Conservation (phyloP, 2,113 vertebrate species). For the Macaca fascicularis region T2T-MFA8v1.1 NC_088394.1:49116501-49117000, state of each 20-base stretch:
- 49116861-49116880: neutral
- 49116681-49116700: neutral
- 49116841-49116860: neutral
- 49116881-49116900: neutral
- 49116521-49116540: neutral
- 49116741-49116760: neutral
- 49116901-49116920: neutral
- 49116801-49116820: neutral
- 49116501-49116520: neutral
- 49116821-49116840: neutral
- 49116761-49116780: neutral
- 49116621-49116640: neutral
- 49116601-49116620: neutral
- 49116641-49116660: neutral
- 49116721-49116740: neutral
- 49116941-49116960: neutral
- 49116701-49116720: neutral
- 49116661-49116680: conserved; percentile 5
- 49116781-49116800: neutral
- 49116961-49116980: conserved; percentile 9
- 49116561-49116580: neutral
- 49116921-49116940: neutral
- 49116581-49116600: neutral
- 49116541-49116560: neutral
- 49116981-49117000: neutral